phyloP scores from a whole-genome alignment of 2,797 vertebrate genomes.

The Sarcophilus harrisii region DNA sequence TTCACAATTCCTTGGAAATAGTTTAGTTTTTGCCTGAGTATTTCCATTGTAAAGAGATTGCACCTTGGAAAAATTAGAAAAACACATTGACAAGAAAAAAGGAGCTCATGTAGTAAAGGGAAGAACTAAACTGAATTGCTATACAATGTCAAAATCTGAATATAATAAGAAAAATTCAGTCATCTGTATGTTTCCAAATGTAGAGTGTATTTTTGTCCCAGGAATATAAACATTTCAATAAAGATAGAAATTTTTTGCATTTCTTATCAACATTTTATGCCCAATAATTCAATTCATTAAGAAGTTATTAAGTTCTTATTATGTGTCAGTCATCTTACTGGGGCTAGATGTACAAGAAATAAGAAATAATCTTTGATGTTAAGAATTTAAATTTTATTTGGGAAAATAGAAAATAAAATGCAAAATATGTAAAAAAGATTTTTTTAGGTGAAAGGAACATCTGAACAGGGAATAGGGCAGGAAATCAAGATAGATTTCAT shows the following conservation, averaged over 20 bases:
- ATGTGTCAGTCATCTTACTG: not conserved
- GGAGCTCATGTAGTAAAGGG: not conserved
- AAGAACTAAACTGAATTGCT: not conserved
- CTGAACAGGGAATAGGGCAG: not conserved
- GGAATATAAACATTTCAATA: not conserved
- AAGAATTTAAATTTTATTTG: not conserved
- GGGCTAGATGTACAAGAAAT: not conserved
- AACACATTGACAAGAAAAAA: not conserved
- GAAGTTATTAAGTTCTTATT: not conserved
- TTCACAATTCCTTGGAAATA: not conserved
- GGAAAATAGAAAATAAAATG: not conserved
- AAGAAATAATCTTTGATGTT: not conserved
- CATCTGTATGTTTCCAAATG: not conserved
- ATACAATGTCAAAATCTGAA: not conserved
- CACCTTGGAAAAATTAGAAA: not conserved
- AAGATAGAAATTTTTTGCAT: not conserved
- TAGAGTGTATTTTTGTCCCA: not conserved
- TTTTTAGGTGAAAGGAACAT: not conserved
- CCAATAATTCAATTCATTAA: not conserved
- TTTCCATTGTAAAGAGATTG: not conserved
- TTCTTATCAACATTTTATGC: not conserved
- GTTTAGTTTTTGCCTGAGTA: not conserved
- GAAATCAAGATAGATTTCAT: not conserved
- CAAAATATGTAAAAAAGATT: not conserved
- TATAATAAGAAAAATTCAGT: not conserved